Percentiles rank a stretch among this genome's conserved stretches.
Evolutionary conservation across 1,140 invertebrate species (phyloP).

Genomic region (Wiebesia pumilae): DNA sequence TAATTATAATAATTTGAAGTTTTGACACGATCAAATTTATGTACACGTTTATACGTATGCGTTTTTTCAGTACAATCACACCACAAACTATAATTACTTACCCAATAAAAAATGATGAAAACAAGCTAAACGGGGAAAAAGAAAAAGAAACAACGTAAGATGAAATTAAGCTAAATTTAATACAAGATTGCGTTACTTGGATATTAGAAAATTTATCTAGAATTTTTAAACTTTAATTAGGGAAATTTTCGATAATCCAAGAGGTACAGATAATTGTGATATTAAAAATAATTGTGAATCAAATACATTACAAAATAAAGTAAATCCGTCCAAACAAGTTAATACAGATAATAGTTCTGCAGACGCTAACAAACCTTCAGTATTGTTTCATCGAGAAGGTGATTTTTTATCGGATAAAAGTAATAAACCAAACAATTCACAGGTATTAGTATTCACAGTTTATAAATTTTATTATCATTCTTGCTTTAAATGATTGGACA

Average conservation of each 20-base stretch:
- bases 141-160: conserved; percentile 8
- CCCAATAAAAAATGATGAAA: background rate
- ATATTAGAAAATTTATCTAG: background rate
- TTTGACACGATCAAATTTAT: background rate
- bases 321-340: background rate
- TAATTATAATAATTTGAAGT: background rate
- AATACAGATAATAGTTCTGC: background rate
- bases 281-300: background rate
- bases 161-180: background rate
- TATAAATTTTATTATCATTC: background rate
- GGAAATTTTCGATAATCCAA: background rate
- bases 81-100: background rate
- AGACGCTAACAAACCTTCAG: background rate
- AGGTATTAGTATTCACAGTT: background rate
- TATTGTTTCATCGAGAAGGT: background rate
- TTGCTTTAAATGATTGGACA: background rate
- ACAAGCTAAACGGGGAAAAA: background rate
- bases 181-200: background rate
- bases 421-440: background rate
- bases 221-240: conserved; percentile 13
- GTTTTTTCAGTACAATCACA: background rate
- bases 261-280: background rate
- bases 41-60: background rate
- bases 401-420: background rate
- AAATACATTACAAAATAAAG: background rate